Conservation (phyloP, 2,797 vertebrate species). For the Chelon auratus region DNA sequence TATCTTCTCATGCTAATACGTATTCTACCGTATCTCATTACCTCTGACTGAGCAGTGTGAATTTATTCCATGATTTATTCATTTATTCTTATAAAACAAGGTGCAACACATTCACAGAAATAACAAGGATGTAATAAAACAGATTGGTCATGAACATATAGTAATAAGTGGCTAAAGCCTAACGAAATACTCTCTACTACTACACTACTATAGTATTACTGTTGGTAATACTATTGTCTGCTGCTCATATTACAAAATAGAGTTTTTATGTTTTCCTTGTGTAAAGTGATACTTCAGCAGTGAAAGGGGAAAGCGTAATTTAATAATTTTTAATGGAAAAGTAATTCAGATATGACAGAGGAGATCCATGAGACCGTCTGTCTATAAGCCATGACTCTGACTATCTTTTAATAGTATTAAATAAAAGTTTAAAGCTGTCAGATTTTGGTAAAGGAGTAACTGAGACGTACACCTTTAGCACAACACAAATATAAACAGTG, state of each 20-base stretch:
- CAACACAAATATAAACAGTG: background rate
- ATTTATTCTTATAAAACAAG: constrained; percentile 47
- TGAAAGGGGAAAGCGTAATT: constrained; percentile 14
- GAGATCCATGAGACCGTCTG: background rate
- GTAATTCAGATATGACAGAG: background rate
- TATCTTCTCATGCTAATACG: constrained; percentile 67
- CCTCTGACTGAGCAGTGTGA: constrained; percentile 40
- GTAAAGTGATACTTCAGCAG: constrained; percentile 6
- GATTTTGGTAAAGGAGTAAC: constrained; percentile 1
- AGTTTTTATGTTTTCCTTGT: background rate
- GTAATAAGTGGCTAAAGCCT: constrained; percentile 3
- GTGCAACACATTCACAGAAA: constrained; percentile 25
- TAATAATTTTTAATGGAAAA: background rate
- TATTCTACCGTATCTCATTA: constrained; percentile 53
- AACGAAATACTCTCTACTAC: background rate
- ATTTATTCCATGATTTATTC: constrained; percentile 53
- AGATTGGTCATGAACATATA: constrained; percentile 4
- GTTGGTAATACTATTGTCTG: background rate
- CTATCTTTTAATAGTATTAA: background rate
- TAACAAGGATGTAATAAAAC: background rate
- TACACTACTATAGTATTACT: background rate
- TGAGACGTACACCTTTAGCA: background rate
- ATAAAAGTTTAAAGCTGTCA: background rate
- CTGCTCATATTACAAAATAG: background rate
- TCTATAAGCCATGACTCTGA: background rate